Conservation (phyloP, 2,888 invertebrate genomes). For the Nasonia oneida region DNA sequence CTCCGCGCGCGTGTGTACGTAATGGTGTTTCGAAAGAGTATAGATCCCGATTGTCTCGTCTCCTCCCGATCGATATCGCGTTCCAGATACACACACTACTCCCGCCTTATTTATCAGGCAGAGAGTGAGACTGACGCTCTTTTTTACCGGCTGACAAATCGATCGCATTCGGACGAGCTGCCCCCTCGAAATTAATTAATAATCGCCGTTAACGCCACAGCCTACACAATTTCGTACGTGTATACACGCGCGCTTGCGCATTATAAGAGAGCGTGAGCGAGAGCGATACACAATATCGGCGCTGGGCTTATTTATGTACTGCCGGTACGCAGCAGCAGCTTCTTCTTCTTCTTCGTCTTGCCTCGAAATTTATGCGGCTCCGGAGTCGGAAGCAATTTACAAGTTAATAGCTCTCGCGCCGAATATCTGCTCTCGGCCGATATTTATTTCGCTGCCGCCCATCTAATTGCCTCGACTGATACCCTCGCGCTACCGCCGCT, state of each 20-base stretch:
- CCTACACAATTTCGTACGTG: not conserved
- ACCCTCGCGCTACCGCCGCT: not conserved
- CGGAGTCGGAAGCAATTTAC: constrained; percentile 79
- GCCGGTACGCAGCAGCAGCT: constrained; percentile 4
- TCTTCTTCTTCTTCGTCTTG: not conserved
- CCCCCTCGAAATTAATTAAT: not conserved
- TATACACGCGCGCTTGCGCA: not conserved
- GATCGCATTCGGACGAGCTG: not conserved
- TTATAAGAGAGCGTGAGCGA: too few species aligned
- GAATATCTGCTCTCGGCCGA: constrained; percentile 61
- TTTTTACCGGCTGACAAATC: constrained; percentile 4
- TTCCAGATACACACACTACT: not conserved
- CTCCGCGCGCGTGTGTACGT: not conserved
- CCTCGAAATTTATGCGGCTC: constrained; percentile 70
- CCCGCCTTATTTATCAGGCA: not conserved
- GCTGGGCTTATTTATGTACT: constrained; percentile 57
- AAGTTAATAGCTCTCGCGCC: constrained; percentile 77
- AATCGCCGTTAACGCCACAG: not conserved
- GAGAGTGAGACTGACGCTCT: not conserved
- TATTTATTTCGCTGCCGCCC: constrained; percentile 68
- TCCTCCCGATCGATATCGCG: constrained; percentile 9
- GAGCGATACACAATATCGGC: constrained; percentile 16
- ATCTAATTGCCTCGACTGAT: constrained; percentile 65
- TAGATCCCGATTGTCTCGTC: not conserved
- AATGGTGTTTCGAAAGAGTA: not conserved